Percentiles rank a stretch among this genome's conserved stretches.
Conservation (phyloP, 2,797 vertebrate genomes). For the Esox lucius region DNA sequence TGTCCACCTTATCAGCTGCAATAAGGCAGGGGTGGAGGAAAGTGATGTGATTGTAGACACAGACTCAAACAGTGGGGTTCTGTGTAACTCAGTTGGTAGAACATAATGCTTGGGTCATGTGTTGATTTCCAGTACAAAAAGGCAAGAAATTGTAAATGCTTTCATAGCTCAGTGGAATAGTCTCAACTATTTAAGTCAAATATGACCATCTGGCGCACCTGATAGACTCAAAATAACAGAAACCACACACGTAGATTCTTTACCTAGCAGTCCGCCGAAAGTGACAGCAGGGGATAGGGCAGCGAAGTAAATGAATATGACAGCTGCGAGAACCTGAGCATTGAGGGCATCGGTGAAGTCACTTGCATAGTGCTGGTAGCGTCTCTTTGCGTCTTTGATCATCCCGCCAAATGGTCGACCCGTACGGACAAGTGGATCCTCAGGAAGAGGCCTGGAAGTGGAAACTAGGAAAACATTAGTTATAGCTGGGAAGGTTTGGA, state of each 20-base stretch:
- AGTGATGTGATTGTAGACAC: neutral
- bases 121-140: too few species aligned
- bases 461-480: conserved; percentile 46
- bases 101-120: neutral
- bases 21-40: neutral
- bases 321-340: conserved; percentile 86
- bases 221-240: neutral
- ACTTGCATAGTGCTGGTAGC: conserved; percentile 88
- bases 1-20: conserved; percentile 88
- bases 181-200: neutral
- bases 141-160: too few species aligned
- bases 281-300: conserved; percentile 93
- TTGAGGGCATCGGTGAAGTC: conserved; percentile 89
- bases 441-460: conserved; percentile 50
- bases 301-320: conserved; percentile 98
- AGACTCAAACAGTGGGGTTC: neutral
- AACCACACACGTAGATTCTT: conserved; percentile 7
- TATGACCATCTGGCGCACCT: neutral
- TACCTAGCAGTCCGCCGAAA: conserved; percentile 92
- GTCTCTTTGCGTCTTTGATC: conserved; percentile 82
- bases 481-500: neutral
- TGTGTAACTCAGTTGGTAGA: neutral
- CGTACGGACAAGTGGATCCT: conserved; percentile 85
- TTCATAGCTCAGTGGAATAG: neutral
- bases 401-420: conserved; percentile 86